These are phyloP conservation scores for Drosophila cracens DNA, from an alignment of 2,888 invertebrate species.

Conservation along the genomic window DNA sequence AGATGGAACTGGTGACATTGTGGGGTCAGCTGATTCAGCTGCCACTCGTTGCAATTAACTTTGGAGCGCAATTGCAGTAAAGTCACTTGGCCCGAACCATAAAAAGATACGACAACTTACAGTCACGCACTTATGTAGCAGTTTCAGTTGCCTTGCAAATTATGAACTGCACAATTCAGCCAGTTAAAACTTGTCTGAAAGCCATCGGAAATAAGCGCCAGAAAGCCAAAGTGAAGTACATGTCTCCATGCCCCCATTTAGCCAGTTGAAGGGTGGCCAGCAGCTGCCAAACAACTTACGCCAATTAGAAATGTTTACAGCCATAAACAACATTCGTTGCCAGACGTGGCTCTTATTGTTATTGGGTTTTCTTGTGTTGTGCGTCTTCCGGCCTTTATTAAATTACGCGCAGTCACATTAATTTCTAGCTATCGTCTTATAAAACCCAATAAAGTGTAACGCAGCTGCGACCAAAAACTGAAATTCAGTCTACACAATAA, in stretches of 20 bases:
- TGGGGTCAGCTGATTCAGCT: slow-evolving; percentile 22
- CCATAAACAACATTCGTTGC: slow-evolving; percentile 75
- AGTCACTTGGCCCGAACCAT: slow-evolving; percentile 34
- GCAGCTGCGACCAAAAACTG: slow-evolving; percentile 44
- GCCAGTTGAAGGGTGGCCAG: slow-evolving; percentile 23
- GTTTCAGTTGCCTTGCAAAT: slow-evolving; percentile 37
- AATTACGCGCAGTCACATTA: slow-evolving; percentile 68
- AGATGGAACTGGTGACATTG: slow-evolving; percentile 20
- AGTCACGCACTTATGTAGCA: slow-evolving; percentile 39
- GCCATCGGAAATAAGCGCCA: background rate
- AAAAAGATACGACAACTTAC: slow-evolving; percentile 53
- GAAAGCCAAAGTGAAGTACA: background rate
- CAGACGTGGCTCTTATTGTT: slow-evolving; percentile 30
- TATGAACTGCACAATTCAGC: slow-evolving; percentile 34
- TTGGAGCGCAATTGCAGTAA: slow-evolving; percentile 40
- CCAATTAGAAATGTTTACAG: slow-evolving; percentile 72
- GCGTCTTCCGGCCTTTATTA: slow-evolving; percentile 59
- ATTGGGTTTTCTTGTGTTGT: slow-evolving; percentile 17
- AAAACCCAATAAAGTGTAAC: slow-evolving; percentile 61
- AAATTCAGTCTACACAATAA: slow-evolving; percentile 25
- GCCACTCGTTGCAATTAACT: slow-evolving; percentile 52
- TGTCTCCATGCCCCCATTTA: background rate
- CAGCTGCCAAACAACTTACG: slow-evolving; percentile 61
- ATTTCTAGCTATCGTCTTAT: slow-evolving; percentile 50
- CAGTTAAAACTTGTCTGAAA: slow-evolving; percentile 5